Evolutionary conservation across 2,113 vertebrate species (phyloP).

Genomic region (Siniperca chuatsi): DNA sequence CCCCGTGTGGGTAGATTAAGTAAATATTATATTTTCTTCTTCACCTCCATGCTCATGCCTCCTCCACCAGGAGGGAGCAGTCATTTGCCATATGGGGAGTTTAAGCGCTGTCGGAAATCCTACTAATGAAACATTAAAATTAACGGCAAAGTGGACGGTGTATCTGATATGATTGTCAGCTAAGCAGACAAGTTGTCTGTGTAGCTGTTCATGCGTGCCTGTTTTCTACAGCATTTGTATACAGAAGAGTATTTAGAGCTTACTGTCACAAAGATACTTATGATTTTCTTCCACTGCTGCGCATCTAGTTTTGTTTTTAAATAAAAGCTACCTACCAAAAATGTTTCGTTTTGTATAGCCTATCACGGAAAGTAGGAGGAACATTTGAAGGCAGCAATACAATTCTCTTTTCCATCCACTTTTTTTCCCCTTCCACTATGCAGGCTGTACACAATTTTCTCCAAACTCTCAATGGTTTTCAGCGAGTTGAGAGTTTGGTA

Average conservation of each 20-base stretch:
- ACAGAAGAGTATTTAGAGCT: too few relatives aligned
- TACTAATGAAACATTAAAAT: background rate
- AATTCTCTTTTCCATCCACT: background rate
- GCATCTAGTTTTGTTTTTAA: background rate
- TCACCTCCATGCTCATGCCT: background rate
- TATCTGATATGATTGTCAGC: background rate
- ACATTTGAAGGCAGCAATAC: background rate
- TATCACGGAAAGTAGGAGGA: background rate
- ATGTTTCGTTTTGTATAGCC: background rate
- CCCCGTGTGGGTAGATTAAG: background rate
- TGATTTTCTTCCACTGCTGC: background rate
- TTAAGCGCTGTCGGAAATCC: conserved; percentile 26
- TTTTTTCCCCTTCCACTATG: background rate
- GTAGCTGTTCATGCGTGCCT: background rate
- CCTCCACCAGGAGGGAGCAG: conserved; percentile 53
- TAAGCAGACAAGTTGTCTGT: too few relatives aligned
- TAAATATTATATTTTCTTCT: background rate
- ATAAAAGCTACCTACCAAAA: background rate
- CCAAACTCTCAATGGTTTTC: background rate
- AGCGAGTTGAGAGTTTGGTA: background rate
- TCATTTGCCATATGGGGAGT: background rate
- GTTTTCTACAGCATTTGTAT: background rate
- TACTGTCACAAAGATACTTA: background rate
- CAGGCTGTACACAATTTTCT: accelerated
- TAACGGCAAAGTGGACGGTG: background rate